Conservation (phyloP, 2,888 invertebrate species). For the Hoplodrina ambigua region DNA sequence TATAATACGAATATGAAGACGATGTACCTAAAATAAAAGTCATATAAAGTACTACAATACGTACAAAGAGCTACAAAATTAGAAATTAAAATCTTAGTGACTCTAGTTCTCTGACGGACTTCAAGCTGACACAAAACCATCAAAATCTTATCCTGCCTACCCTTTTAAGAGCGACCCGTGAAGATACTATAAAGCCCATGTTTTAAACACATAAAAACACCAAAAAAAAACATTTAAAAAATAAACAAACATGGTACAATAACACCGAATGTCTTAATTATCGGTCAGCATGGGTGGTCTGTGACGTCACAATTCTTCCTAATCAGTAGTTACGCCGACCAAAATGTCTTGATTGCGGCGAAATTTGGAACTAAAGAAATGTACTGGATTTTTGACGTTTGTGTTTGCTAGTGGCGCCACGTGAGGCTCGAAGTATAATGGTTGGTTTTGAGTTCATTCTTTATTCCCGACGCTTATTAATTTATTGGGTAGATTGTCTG, state of each 20-base stretch:
- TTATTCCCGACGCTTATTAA: conserved; percentile 39
- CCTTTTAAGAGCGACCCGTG: conserved; percentile 33
- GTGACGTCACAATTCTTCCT: conserved; percentile 44
- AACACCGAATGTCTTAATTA: conserved; percentile 72
- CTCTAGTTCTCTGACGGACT: no score
- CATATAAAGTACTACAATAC: no score
- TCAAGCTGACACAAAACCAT: no score
- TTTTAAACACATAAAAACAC: conserved; percentile 47
- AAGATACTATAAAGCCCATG: conserved; percentile 38
- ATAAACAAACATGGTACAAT: conserved; percentile 55
- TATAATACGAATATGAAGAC: no score
- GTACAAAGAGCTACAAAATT: no score
- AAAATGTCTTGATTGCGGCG: conserved; percentile 1
- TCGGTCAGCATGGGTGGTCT: conserved; percentile 68
- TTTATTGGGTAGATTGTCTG: conserved; percentile 32
- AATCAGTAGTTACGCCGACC: conserved; percentile 26
- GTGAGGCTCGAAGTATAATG: background rate
- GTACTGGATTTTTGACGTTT: conserved; percentile 15
- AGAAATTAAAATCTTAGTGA: no score
- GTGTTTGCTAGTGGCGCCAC: conserved; percentile 20
- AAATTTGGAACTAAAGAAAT: conserved; percentile 35
- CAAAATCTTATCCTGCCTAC: conserved; percentile 23
- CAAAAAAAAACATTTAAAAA: conserved; percentile 46
- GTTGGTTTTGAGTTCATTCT: background rate
- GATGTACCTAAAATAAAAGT: no score